Conservation (phyloP, 2,888 invertebrate genomes). For the Oxytorus armatus region DNA sequence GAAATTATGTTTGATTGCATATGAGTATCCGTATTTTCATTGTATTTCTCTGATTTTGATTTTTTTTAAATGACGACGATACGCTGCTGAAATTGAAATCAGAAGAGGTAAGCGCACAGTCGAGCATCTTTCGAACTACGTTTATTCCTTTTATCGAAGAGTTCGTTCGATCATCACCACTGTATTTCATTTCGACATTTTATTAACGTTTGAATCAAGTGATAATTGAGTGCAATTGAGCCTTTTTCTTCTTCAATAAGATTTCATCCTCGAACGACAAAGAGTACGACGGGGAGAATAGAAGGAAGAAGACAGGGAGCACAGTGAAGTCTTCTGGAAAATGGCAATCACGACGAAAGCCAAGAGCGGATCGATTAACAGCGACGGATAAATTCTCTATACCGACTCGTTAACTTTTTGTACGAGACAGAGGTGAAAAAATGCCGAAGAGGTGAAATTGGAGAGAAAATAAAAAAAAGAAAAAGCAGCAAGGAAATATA, state of each 20-base stretch:
- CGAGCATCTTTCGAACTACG: neutral
- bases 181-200: neutral
- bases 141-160: neutral
- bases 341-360: conserved; percentile 30
- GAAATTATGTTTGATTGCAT: no score
- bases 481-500: neutral
- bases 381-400: conserved; percentile 36
- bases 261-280: neutral
- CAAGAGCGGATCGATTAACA: conserved; percentile 41
- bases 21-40: no score
- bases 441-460: neutral
- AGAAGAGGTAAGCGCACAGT: no score
- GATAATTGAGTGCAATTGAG: no score
- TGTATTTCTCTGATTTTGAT: no score
- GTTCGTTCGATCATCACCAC: neutral
- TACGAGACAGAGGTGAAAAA: conserved; percentile 17
- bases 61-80: no score
- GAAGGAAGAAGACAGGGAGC: neutral
- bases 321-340: conserved; percentile 18
- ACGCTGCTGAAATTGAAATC: no score
- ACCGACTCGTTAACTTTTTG: conserved; percentile 28
- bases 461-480: conserved; percentile 6
- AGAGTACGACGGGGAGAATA: neutral
- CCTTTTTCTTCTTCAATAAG: neutral
- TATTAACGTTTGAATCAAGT: no score